phyloP scores from a whole-genome alignment of 2,888 invertebrate genomes.

The Parochlus steinenii region DNA sequence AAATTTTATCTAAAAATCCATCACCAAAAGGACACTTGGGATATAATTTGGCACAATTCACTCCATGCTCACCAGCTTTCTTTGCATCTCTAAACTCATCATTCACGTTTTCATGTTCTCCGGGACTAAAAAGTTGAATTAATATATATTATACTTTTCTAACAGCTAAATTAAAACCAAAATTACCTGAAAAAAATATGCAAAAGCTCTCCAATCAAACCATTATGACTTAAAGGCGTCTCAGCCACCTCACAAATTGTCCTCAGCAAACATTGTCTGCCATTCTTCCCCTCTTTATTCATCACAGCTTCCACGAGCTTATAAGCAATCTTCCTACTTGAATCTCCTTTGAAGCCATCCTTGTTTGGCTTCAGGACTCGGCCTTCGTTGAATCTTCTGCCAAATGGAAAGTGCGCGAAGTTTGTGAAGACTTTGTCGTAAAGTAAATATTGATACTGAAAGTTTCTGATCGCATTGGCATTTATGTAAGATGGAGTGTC shows the following conservation, averaged over 20 bases:
- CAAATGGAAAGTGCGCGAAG: neutral
- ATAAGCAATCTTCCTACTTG: constrained; percentile 22
- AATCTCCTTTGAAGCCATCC: too few species aligned
- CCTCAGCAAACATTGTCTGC: constrained; percentile 22
- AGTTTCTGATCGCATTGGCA: constrained; percentile 8
- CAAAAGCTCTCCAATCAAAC: constrained; percentile 21
- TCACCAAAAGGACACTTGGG: constrained; percentile 41
- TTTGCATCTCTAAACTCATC: constrained; percentile 42
- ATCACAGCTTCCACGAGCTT: constrained; percentile 22
- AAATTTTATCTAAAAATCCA: constrained; percentile 44
- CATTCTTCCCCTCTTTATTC: constrained; percentile 17
- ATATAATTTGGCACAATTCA: constrained; percentile 44
- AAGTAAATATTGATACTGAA: constrained; percentile 6
- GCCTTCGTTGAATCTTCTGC: too few species aligned
- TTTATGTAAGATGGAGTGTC: constrained; percentile 6
- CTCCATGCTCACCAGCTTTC: constrained; percentile 42
- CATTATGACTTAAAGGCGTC: constrained; percentile 20
- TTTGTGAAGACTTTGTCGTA: too few species aligned
- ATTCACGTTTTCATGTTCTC: constrained; percentile 32
- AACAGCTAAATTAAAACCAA: neutral
- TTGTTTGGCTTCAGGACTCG: too few species aligned
- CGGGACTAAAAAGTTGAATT: too few species aligned
- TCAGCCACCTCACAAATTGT: constrained; percentile 27
- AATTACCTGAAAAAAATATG: constrained; percentile 23
- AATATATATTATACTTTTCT: too few species aligned